phyloP scores from a whole-genome alignment of 2,888 invertebrate genomes.

The Phragmatobia fuliginosa region DNA sequence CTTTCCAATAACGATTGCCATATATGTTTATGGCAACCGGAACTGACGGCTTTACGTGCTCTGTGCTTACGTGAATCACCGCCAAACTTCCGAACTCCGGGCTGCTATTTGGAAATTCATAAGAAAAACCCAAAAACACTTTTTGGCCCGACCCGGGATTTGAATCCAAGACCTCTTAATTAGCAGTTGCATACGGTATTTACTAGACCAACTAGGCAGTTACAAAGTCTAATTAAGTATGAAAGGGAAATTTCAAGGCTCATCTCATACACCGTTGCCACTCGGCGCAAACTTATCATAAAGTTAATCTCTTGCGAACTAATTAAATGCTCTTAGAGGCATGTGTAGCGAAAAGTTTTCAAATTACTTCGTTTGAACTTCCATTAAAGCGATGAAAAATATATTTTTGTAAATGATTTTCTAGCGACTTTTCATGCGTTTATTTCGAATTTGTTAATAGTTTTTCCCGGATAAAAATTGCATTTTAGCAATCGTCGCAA shows the following conservation, averaged over 20 bases:
- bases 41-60: too few relatives aligned
- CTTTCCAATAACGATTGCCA: too few relatives aligned
- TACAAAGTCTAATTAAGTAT: constrained; percentile 1
- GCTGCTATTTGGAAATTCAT: too few relatives aligned
- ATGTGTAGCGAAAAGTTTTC: constrained; percentile 33
- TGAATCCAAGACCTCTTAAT: too few relatives aligned
- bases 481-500: too few relatives aligned
- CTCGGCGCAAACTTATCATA: constrained; percentile 3
- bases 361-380: constrained; percentile 27
- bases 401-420: background rate
- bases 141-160: too few relatives aligned
- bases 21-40: too few relatives aligned
- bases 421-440: background rate
- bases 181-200: too few relatives aligned
- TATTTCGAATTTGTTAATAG: background rate
- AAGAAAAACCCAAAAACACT: too few relatives aligned
- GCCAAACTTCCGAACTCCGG: too few relatives aligned
- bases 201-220: too few relatives aligned
- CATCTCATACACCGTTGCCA: constrained; percentile 1
- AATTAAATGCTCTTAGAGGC: constrained; percentile 34
- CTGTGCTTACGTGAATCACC: too few relatives aligned
- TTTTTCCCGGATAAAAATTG: background rate
- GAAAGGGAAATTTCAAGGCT: background rate
- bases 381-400: constrained; percentile 5
- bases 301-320: constrained; percentile 20